A percentile compares a stretch with the other conserved stretches of the same genome.
Evolutionary conservation across 2,888 invertebrate genomes (phyloP).

Genomic region (Liopterus haemorrhoidalis): DNA sequence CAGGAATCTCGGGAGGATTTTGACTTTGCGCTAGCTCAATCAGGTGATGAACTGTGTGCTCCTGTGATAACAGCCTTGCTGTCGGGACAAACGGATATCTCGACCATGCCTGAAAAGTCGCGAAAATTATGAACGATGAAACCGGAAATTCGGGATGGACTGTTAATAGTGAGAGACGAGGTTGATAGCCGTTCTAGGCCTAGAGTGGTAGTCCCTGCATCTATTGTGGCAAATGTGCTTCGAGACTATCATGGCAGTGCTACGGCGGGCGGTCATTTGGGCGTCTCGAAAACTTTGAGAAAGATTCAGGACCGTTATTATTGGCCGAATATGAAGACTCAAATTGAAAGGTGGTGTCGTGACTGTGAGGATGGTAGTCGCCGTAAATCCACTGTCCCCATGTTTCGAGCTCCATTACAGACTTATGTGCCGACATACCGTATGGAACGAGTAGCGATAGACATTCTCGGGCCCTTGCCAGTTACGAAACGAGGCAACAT

Average conservation of each 20-base stretch:
- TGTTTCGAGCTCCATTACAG: no score
- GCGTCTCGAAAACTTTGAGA: slow-evolving; percentile 2
- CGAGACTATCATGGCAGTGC: slow-evolving; percentile 4
- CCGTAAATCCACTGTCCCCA: no score
- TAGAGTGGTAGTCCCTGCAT: slow-evolving; percentile 5
- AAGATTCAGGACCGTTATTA: not conserved
- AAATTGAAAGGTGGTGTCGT: slow-evolving; percentile 7
- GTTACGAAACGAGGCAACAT: not conserved
- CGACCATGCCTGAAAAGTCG: not conserved
- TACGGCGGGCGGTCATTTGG: slow-evolving; percentile 8
- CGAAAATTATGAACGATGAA: not conserved
- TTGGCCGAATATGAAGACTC: slow-evolving; percentile 7
- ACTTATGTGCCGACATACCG: no score
- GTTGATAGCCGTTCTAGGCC: not conserved
- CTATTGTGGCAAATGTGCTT: not conserved
- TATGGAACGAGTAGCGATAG: no score
- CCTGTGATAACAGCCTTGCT: no score
- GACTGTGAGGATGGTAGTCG: slow-evolving; percentile 6
- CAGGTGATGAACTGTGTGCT: no score
- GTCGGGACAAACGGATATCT: no score
- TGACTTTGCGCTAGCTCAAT: no score
- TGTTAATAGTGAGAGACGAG: not conserved
- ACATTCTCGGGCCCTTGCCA: not conserved
- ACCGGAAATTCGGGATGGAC: not conserved
- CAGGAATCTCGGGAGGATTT: no score